Evolutionary conservation across 2,113 vertebrate species (phyloP), one percentile per base, ranked within the genome.

Genomic region (Istiophorus platypterus): DNA sequence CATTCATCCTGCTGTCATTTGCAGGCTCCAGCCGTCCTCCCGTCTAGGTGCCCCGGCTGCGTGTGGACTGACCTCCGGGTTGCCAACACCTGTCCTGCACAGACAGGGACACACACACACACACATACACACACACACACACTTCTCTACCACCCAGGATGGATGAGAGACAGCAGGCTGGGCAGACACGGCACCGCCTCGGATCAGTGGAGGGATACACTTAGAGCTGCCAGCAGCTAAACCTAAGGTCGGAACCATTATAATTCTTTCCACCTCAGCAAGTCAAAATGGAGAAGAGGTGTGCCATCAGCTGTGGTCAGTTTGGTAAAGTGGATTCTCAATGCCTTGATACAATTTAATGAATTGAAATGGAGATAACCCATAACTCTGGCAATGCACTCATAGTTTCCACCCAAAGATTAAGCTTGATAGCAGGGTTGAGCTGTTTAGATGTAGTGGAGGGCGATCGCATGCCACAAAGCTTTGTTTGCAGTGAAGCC

Each of bases 1-100:
- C 80, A 91, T 91, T 90, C 91, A 91, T 92, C 79, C 75, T 88
- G 81, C 87, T 91, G 89, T 91, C 88, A 88, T 81, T 85, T 69
- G 80, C 74, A 72, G 80, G 42, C 90, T 72, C 81, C 49, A 68
- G 75, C 37, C 67, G 12, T 34, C 72, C 76, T 79, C 58, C 84
- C 65, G 85, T 88, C 81, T 79, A 68, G 76, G 83, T 91, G 78
- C 39, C 91, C 72, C 85, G 79, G 90, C 86, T 82, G 80, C 80
- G 73, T 78, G 83, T 84, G 86, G 51, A 74, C 75, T 77, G 84
- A 91, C 85, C 89, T 87, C 34, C 4, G 51, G 78, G 65, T 72
- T 82, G 66, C 88, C 72, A 87, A 80, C 91, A 93, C 88, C 90
- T 91, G 91, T 91, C 86, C 75, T 54, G 70, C 83, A 70, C 72